Evolutionary conservation across 2,113 vertebrate species (phyloP).

Genomic region (Electrona antarctica): DNA sequence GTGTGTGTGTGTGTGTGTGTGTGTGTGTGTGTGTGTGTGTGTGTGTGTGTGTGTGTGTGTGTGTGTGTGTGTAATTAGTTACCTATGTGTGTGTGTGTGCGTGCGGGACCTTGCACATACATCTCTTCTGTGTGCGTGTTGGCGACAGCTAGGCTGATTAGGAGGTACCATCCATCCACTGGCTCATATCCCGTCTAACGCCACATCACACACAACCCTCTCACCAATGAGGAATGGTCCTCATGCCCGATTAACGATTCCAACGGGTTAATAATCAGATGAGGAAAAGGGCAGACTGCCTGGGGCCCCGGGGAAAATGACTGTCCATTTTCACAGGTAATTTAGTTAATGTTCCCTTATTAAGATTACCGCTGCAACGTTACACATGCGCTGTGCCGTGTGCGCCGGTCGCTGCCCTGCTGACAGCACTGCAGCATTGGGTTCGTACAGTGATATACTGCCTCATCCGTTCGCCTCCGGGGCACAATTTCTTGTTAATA

Average conservation of each 20-base stretch:
- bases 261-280: conserved; percentile 54
- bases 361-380: conserved; percentile 56
- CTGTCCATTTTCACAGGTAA: conserved; percentile 74
- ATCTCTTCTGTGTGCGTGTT: neutral
- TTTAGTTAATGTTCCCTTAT: conserved; percentile 74
- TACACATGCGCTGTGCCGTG: neutral
- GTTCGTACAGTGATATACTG: conserved; percentile 52
- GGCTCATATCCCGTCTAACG: conserved; percentile 28
- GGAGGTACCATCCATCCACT: conserved; percentile 35
- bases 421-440: conserved; percentile 17
- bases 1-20: neutral
- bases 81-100: conserved; percentile 13
- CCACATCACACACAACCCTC: conserved; percentile 12
- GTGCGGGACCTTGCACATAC: neutral
- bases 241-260: conserved; percentile 51
- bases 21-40: conserved; percentile 17
- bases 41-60: conserved; percentile 2
- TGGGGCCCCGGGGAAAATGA: conserved; percentile 39
- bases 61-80: neutral
- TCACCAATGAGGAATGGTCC: conserved; percentile 23
- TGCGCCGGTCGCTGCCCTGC: neutral
- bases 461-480: conserved; percentile 46
- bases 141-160: conserved; percentile 33
- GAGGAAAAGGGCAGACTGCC: conserved; percentile 30
- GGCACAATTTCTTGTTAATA: conserved; percentile 41